Evolutionary conservation across 2,113 vertebrate species (phyloP).

Genomic region (Aleadryas rufinucha): DNA sequence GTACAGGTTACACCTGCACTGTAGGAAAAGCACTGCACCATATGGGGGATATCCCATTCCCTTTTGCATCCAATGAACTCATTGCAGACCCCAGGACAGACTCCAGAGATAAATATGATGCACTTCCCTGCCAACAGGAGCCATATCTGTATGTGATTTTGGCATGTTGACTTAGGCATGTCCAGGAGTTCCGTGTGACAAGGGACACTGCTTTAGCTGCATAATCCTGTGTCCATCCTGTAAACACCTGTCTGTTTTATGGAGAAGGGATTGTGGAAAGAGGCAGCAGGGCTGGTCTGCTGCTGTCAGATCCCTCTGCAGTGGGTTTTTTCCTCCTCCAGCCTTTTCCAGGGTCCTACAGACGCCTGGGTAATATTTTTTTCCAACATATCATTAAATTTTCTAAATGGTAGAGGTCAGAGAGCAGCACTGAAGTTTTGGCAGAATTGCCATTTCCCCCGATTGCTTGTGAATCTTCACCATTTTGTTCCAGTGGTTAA

Average conservation of each 20-base stretch:
- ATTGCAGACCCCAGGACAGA: neutral
- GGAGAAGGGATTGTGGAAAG: neutral
- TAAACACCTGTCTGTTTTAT: neutral
- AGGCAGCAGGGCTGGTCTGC: neutral
- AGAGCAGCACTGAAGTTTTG: neutral
- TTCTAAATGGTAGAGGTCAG: neutral
- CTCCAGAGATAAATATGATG: neutral
- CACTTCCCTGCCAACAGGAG: neutral
- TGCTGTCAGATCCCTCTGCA: neutral
- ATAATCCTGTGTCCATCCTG: neutral
- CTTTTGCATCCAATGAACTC: neutral
- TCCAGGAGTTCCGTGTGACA: neutral
- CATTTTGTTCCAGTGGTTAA: neutral
- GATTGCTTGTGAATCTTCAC: neutral
- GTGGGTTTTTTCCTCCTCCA: neutral
- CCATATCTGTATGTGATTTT: neutral
- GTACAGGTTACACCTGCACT: accelerated
- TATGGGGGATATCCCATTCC: neutral
- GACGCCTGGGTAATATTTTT: neutral
- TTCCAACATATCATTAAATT: neutral
- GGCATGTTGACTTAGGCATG: neutral
- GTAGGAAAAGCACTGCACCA: neutral
- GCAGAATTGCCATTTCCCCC: neutral
- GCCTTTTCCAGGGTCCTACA: neutral
- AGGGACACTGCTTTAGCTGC: neutral